Percentiles rank a stretch among this genome's conserved stretches.
These are phyloP conservation scores for Chaetodon trifascialis DNA, from an alignment of 2,113 vertebrate genomes.

Conservation along the genomic window DNA sequence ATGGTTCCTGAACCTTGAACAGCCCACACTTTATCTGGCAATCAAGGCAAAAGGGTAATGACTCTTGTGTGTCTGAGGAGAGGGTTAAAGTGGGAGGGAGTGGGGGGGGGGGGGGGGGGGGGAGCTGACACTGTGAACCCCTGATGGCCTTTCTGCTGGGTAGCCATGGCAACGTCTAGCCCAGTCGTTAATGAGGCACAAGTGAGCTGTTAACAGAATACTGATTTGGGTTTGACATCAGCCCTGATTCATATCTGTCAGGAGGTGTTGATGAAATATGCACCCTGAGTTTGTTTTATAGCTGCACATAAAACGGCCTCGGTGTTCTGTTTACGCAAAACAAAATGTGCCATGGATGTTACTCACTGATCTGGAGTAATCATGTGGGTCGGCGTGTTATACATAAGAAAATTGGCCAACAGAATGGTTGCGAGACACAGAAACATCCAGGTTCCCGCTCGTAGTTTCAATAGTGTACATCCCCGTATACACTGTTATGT, in stretches of 20 bases:
- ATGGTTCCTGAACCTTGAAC: conserved; percentile 14
- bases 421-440: not conserved
- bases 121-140: conserved; percentile 74
- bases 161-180: conserved; percentile 78
- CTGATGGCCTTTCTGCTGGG: conserved; percentile 75
- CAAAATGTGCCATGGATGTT: conserved; percentile 24
- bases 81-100: conserved; percentile 69
- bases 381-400: conserved; percentile 3
- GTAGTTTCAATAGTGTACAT: not conserved
- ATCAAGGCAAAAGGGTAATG: conserved; percentile 63
- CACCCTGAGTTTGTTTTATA: conserved; percentile 43
- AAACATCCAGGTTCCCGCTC: not conserved
- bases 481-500: not conserved
- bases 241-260: conserved; percentile 65
- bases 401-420: not conserved
- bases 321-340: conserved; percentile 25
- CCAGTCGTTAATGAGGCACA: conserved; percentile 77
- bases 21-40: conserved; percentile 41
- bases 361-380: conserved; percentile 12
- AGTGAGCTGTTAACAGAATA: conserved; percentile 80
- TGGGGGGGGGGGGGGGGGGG: conserved; percentile 41
- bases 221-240: conserved; percentile 78
- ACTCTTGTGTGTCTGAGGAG: conserved; percentile 66
- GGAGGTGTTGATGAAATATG: conserved; percentile 66
- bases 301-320: conserved; percentile 17